These are phyloP conservation scores for Semotilus atromaculatus DNA, from an alignment of 2,797 vertebrate genomes.

Conservation along the genomic window DNA sequence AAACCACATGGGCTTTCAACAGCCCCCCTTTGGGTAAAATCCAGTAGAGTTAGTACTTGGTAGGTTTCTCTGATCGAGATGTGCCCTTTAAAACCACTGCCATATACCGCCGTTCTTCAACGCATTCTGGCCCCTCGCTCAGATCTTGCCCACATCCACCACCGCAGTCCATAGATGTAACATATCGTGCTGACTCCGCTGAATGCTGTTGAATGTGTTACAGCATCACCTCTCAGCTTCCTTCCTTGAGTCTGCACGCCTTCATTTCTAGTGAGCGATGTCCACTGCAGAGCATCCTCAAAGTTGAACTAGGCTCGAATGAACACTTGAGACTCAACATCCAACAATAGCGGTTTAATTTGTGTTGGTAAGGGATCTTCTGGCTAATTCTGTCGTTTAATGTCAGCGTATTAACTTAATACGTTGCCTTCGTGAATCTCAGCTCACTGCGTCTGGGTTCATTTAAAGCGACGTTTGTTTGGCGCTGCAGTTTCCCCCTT, in stretches of 20 bases:
- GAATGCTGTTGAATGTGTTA: slow-evolving; percentile 41
- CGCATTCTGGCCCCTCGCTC: slow-evolving; percentile 11
- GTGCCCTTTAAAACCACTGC: slow-evolving; percentile 17
- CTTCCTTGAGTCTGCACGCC: slow-evolving; percentile 36
- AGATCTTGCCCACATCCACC: slow-evolving; percentile 32
- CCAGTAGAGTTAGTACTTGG: slow-evolving; percentile 52
- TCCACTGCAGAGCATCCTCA: slow-evolving; percentile 38
- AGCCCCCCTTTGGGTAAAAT: slow-evolving; percentile 53
- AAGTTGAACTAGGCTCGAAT: slow-evolving; percentile 24
- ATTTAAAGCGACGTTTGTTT: slow-evolving; percentile 6
- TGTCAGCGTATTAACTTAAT: neutral
- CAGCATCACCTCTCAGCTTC: slow-evolving; percentile 47
- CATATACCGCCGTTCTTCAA: slow-evolving; percentile 17
- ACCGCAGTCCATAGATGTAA: slow-evolving; percentile 53
- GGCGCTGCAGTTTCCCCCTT: slow-evolving; percentile 14
- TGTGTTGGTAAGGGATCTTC: neutral
- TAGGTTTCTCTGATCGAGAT: slow-evolving; percentile 25
- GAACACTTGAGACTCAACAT: neutral
- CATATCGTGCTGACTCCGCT: slow-evolving; percentile 56
- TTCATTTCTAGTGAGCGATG: slow-evolving; percentile 29
- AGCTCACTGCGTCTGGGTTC: neutral
- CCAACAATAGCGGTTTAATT: neutral
- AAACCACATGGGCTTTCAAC: slow-evolving; percentile 27
- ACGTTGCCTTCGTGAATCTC: neutral
- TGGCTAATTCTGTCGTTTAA: neutral